Conservation (phyloP, 2,797 vertebrate genomes). For the Peromyscus attwateri region DNA sequence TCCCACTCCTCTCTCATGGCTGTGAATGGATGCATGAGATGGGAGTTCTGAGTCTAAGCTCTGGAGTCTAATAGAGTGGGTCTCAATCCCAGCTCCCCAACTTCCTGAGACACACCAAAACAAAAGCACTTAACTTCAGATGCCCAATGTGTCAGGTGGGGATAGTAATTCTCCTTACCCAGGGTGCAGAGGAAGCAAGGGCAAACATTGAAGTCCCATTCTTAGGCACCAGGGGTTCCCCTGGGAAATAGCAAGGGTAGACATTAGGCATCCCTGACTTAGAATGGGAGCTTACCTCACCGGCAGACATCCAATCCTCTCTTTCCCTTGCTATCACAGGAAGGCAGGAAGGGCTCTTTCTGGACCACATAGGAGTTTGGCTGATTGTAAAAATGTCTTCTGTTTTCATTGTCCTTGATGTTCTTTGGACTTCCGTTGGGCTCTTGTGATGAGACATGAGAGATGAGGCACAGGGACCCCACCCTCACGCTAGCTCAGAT, state of each 20-base stretch:
- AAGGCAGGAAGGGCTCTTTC: slow-evolving; percentile 29
- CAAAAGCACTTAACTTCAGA: neutral
- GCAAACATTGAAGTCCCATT: neutral
- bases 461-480: neutral
- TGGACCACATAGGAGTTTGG: neutral
- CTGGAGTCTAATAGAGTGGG: neutral
- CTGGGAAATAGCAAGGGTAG: neutral
- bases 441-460: neutral
- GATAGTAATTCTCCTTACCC: neutral
- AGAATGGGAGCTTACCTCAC: neutral
- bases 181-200: neutral
- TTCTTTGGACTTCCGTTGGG: neutral
- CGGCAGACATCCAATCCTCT: neutral
- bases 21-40: neutral
- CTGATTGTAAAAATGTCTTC: neutral
- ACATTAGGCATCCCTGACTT: neutral
- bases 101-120: neutral
- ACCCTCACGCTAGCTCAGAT: neutral
- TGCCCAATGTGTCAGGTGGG: neutral
- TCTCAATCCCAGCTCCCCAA: neutral
- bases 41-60: neutral
- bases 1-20: neutral
- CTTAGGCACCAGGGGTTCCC: neutral
- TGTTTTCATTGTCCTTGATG: neutral
- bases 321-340: neutral